A percentile compares a stretch with the other conserved stretches of the same genome.
Conservation (phyloP, 2,797 vertebrate genomes). For the Rhinophrynus dorsalis region DNA sequence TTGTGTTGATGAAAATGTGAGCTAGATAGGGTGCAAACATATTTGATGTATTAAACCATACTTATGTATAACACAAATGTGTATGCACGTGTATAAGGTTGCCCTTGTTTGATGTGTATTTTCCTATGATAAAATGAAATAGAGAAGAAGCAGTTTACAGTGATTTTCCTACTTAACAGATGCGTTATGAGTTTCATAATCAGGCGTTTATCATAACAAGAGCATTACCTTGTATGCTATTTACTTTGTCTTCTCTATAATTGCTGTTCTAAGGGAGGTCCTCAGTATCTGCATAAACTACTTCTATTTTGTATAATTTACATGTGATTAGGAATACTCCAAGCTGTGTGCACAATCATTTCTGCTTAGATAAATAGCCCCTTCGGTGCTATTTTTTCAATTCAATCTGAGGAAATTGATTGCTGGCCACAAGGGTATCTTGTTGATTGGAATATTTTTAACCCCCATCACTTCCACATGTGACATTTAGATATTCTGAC, state of each 20-base stretch:
- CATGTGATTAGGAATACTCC: constrained; percentile 42
- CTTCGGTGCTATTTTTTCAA: constrained; percentile 18
- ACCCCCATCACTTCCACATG: not conserved
- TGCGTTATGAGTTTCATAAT: constrained; percentile 20
- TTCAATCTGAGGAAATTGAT: constrained; percentile 39
- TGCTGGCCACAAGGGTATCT: constrained; percentile 20
- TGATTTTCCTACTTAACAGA: constrained; percentile 39
- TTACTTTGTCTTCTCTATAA: constrained; percentile 36
- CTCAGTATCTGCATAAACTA: constrained; percentile 41
- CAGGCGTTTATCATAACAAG: constrained; percentile 42
- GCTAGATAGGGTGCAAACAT: no score
- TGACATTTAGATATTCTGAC: not conserved
- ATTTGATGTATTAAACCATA: no score
- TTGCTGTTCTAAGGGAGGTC: constrained; percentile 46
- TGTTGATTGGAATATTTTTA: not conserved
- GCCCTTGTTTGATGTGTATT: constrained; percentile 28
- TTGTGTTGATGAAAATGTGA: no score
- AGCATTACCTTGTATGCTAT: constrained; percentile 37
- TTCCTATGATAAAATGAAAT: constrained; percentile 26
- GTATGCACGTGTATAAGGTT: not conserved
- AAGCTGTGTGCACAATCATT: constrained; percentile 48
- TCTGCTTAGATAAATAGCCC: constrained; percentile 44
- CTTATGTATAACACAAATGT: not conserved
- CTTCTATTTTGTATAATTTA: constrained; percentile 44
- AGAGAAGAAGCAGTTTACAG: constrained; percentile 18